Evolutionary conservation across 2,797 vertebrate species (phyloP).

Genomic region (Lagorchestes hirsutus): DNA sequence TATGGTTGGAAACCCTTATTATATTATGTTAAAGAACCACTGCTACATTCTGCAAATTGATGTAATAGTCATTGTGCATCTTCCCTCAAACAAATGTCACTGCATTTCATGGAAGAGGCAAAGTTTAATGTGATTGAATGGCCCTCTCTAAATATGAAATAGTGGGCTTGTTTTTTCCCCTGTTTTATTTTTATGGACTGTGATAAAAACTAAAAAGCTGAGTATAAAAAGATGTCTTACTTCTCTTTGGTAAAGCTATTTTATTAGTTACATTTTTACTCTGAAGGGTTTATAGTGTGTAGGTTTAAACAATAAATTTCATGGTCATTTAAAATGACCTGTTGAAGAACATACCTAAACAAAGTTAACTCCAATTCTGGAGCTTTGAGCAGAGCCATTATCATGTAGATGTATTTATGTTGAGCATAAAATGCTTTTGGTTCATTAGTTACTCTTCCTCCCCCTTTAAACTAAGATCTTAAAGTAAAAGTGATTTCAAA

Average conservation of each 20-base stretch:
- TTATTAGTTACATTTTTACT: constrained; percentile 50
- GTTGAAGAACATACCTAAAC: constrained; percentile 54
- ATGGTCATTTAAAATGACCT: constrained; percentile 26
- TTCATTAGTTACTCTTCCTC: constrained; percentile 49
- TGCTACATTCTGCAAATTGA: constrained; percentile 50
- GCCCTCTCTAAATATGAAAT: constrained; percentile 62
- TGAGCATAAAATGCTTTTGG: constrained; percentile 52
- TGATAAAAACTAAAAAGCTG: constrained; percentile 50
- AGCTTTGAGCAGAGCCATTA: constrained; percentile 48
- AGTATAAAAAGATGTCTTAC: constrained; percentile 42
- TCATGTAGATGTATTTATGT: constrained; percentile 3
- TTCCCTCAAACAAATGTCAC: constrained; percentile 52
- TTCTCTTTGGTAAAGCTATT: constrained; percentile 63
- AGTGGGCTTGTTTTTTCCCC: constrained; percentile 52
- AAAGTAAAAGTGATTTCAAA: constrained; percentile 32
- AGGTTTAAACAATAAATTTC: constrained; percentile 58
- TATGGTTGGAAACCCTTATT: constrained; percentile 44
- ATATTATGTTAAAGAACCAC: constrained; percentile 58
- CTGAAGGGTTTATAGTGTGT: constrained; percentile 38
- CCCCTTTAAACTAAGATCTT: constrained; percentile 54
- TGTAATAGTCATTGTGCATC: constrained; percentile 49
- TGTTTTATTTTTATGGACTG: constrained; percentile 51
- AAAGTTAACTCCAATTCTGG: constrained; percentile 30
- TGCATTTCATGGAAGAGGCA: constrained; percentile 51
- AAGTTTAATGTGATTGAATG: constrained; percentile 52